These are phyloP conservation scores for Cyanoramphus novaezelandiae DNA, from an alignment of 2,113 vertebrate species.

Conservation along the genomic window DNA sequence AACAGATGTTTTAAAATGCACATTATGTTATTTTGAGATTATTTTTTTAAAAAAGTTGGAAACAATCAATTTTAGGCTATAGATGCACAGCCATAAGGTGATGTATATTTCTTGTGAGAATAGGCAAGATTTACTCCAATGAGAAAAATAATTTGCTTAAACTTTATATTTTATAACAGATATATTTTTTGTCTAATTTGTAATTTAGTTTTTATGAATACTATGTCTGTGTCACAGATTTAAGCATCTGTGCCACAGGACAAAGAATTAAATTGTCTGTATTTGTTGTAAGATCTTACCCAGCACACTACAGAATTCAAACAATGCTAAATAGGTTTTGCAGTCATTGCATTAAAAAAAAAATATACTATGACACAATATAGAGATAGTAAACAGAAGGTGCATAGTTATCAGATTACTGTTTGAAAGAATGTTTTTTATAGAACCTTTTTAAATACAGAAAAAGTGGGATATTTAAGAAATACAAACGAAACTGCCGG, in stretches of 20 bases:
- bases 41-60: neutral
- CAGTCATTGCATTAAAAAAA: neutral
- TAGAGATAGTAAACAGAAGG: neutral
- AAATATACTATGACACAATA: neutral
- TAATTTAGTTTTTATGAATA: neutral
- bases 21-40: slow-evolving; percentile 33
- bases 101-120: neutral
- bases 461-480: neutral
- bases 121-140: neutral
- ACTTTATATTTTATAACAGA: neutral
- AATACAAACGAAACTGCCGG: neutral
- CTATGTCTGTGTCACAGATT: neutral
- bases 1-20: slow-evolving; percentile 61
- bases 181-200: slow-evolving; percentile 3
- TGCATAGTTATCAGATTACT: neutral
- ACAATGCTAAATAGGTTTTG: neutral
- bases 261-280: neutral
- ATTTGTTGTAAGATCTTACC: neutral
- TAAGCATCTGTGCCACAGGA: neutral
- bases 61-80: slow-evolving; percentile 20
- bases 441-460: neutral
- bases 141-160: slow-evolving; percentile 21
- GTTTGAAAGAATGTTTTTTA: neutral
- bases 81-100: neutral
- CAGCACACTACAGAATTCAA: neutral